Evolutionary conservation across 2,888 invertebrate genomes (phyloP).

Genomic region (Schizotus pectinicornis): DNA sequence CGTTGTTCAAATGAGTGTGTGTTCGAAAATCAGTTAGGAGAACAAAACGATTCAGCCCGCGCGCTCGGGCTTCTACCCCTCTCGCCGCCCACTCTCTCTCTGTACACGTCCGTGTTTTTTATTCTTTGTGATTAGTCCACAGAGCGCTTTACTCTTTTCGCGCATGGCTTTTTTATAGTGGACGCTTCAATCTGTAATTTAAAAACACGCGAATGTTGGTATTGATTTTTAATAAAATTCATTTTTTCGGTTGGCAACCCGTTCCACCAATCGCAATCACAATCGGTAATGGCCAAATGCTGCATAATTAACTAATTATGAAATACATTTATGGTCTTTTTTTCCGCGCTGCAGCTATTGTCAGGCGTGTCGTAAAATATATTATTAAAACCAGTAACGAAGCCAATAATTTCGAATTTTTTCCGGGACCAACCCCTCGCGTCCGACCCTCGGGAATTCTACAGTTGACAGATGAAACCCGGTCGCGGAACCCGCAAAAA

Average conservation of each 20-base stretch:
- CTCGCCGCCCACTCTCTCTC: constrained; percentile 34
- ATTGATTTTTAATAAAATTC: constrained; percentile 62
- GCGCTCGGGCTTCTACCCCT: constrained; percentile 20
- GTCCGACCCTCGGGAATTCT: too few relatives aligned
- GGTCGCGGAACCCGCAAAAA: too few relatives aligned
- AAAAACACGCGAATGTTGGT: constrained; percentile 60
- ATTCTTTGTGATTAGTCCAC: constrained; percentile 61
- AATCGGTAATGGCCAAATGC: constrained; percentile 57
- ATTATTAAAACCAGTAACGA: constrained; percentile 44
- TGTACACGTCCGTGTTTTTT: constrained; percentile 56
- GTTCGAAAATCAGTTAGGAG: constrained; percentile 60
- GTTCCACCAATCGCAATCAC: constrained; percentile 58
- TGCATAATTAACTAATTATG: constrained; percentile 59
- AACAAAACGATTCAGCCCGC: constrained; percentile 54
- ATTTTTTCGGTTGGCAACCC: constrained; percentile 59
- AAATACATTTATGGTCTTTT: constrained; percentile 56
- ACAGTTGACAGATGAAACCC: too few relatives aligned
- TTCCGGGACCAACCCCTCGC: too few relatives aligned
- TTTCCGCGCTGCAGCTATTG: constrained; percentile 46
- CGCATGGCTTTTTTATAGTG: constrained; percentile 59
- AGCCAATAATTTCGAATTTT: constrained; percentile 37
- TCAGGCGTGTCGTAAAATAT: constrained; percentile 45
- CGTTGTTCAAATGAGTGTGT: constrained; percentile 55
- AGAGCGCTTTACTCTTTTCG: constrained; percentile 59
- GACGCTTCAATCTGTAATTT: constrained; percentile 60